Conservation (phyloP, 2,888 invertebrate species). For the Synanthedon tipuliformis region DNA sequence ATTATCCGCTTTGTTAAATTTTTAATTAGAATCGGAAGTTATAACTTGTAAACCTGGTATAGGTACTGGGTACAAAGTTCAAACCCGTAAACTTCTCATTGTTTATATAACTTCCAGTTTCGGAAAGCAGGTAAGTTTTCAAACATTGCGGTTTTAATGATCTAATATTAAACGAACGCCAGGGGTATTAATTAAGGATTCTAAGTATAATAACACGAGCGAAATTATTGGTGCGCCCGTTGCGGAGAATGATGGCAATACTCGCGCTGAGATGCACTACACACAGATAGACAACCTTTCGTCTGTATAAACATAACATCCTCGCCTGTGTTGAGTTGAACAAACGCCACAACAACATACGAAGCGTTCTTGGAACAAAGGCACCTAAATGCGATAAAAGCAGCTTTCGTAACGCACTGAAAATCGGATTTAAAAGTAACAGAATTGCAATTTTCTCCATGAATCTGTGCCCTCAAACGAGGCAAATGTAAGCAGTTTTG, state of each 20-base stretch:
- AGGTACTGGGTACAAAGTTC: slow-evolving; percentile 54
- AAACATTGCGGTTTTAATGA: slow-evolving; percentile 69
- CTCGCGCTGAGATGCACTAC: background rate
- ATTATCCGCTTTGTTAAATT: slow-evolving; percentile 54
- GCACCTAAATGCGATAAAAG: background rate
- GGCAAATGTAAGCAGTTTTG: slow-evolving; percentile 38
- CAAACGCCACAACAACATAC: background rate
- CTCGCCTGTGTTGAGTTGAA: background rate
- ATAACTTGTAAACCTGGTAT: slow-evolving; percentile 54
- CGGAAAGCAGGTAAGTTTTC: slow-evolving; percentile 63
- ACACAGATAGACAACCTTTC: background rate
- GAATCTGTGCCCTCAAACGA: slow-evolving; percentile 14
- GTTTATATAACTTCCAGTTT: slow-evolving; percentile 61
- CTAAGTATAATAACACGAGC: slow-evolving; percentile 50
- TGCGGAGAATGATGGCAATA: slow-evolving; percentile 1
- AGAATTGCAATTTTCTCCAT: slow-evolving; percentile 4
- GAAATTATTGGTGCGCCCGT: slow-evolving; percentile 31
- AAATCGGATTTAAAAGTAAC: background rate
- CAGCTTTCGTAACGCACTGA: background rate
- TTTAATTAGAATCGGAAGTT: slow-evolving; percentile 61
- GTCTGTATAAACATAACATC: background rate
- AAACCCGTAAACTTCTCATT: slow-evolving; percentile 54
- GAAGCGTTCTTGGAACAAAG: background rate
- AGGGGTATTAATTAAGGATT: slow-evolving; percentile 65
- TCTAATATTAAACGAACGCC: slow-evolving; percentile 67